Evolutionary conservation across 2,888 invertebrate genomes (phyloP), one percentile per base, ranked within the genome.

Genomic region (Volucella bombylans): DNA sequence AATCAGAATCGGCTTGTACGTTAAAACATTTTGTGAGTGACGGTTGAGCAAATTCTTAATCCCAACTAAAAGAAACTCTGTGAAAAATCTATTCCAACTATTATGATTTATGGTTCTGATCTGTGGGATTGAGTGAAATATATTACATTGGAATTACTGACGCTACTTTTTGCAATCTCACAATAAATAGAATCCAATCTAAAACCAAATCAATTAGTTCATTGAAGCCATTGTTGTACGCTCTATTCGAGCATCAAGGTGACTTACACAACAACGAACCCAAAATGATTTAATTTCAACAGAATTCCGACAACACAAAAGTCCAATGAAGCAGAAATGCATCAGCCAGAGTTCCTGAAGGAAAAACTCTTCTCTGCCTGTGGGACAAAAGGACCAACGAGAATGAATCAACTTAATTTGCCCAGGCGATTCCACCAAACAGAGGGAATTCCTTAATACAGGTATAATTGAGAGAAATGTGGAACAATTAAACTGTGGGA

Each of bases 341-440:
- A 61, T 59, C 59, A 71, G 49, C 59, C 59, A 50, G 12, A 23
- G 45, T 57, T 49, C 59, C 38, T 14, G 38, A 59, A 49, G 69
- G 14, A 15, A 61, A 41, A 31, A 11, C 45, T 68, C 4, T 68
- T 23, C 18, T 18, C 15, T 10, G 1, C 54, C n/a, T n/a, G 38
- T 41, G 52, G 18, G 52, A 43, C 52, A 57, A 47, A 38, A 45
- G 45, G 68, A 18, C 68, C 57, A 39, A 47, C 15, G n/a, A 50
- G 41, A 50, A 61, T 71, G 61, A 61, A 71, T 71, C 71, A 71
- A 71, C 41, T 50, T 71, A 59, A 71, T 71, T 71, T 61, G 71
- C 18, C 11, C n/a, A 39, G 49, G 43, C 31, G 15, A 59, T 59
- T 59, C 43, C 11, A 23, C 10, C 18, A 41, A 71, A 23, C 41